phyloP scores from a whole-genome alignment of 2,888 invertebrate species.

The Phasia obesa region DNA sequence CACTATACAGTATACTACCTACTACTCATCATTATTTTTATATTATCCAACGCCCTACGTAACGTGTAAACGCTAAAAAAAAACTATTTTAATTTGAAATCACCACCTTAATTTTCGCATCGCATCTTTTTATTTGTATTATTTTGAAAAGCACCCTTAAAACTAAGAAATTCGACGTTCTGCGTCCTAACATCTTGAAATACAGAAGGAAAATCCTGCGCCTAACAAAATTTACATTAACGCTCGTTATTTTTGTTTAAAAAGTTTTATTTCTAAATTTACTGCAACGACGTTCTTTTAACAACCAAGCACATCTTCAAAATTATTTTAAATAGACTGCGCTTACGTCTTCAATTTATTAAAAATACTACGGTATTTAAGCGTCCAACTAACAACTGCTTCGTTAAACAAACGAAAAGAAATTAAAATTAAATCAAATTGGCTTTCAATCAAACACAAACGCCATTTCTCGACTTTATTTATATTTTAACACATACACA shows the following conservation, averaged over 20 bases:
- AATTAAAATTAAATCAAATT: constrained; percentile 39
- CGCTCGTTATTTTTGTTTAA: constrained; percentile 51
- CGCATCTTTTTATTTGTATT: constrained; percentile 51
- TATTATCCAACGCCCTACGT: constrained; percentile 51
- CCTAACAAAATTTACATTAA: constrained; percentile 43
- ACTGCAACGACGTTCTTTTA: constrained; percentile 36
- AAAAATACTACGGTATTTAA: constrained; percentile 26
- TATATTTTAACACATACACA: constrained; percentile 67
- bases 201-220: constrained; percentile 30
- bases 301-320: constrained; percentile 42
- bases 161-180: constrained; percentile 56
- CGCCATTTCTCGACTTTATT: constrained; percentile 61
- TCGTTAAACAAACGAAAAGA: no score
- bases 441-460: constrained; percentile 50
- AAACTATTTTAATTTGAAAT: constrained; percentile 43
- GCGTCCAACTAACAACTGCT: constrained; percentile 60
- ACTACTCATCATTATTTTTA: constrained; percentile 32
- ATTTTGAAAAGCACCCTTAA: constrained; percentile 49
- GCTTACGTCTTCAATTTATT: constrained; percentile 51
- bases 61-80: background rate
- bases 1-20: constrained; percentile 35
- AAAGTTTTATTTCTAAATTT: constrained; percentile 11
- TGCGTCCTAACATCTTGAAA: constrained; percentile 37
- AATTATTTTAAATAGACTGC: constrained; percentile 40
- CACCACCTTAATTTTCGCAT: constrained; percentile 62